Evolutionary conservation across 2,888 invertebrate genomes (phyloP).

Genomic region (Panzeria rudis): DNA sequence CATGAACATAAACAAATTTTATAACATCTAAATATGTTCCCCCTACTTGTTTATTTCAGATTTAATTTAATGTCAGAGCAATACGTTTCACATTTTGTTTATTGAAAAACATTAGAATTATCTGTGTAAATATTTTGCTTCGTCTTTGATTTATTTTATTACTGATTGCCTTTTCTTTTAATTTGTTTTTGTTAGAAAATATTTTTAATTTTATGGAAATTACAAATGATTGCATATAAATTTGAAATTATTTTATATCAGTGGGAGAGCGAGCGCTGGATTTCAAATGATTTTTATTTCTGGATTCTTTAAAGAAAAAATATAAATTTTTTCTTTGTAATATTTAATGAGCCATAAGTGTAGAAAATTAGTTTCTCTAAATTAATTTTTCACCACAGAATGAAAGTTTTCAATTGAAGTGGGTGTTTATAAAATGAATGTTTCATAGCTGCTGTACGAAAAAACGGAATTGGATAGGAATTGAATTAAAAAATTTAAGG

Average conservation of each 20-base stretch:
- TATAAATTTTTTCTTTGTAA: background rate
- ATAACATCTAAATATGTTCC: background rate
- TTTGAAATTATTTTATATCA: constrained; percentile 40
- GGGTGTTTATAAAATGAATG: background rate
- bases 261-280: background rate
- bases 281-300: too few relatives aligned
- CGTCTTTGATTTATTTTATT: background rate
- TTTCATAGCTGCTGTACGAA: background rate
- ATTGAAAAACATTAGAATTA: background rate
- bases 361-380: constrained; percentile 4
- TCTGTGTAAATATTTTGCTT: constrained; percentile 1
- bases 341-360: constrained; percentile 22
- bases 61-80: background rate
- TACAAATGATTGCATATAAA: constrained; percentile 47
- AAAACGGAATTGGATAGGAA: background rate
- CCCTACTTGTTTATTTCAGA: too few relatives aligned
- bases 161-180: constrained; percentile 6
- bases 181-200: constrained; percentile 12
- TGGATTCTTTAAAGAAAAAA: too few relatives aligned
- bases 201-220: constrained; percentile 59
- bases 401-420: background rate
- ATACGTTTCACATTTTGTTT: background rate
- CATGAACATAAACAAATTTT: background rate
- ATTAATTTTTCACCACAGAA: background rate
- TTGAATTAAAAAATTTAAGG: background rate